Conservation (phyloP, 2,113 vertebrate genomes). For the Engystomops pustulosus region DNA sequence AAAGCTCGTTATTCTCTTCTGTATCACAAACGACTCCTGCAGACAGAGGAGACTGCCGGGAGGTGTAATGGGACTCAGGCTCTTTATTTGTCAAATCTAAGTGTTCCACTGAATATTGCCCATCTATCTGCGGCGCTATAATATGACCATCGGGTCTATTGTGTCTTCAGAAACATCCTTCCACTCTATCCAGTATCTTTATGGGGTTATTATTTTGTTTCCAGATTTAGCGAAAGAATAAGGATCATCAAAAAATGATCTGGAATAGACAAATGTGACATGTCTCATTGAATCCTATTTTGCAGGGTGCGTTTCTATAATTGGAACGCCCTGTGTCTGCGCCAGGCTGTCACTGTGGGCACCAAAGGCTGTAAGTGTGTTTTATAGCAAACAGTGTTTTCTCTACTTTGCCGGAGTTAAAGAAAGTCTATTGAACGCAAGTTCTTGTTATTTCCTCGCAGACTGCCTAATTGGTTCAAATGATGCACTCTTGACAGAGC, state of each 20-base stretch:
- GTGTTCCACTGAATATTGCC: constrained; percentile 55
- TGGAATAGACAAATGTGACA: constrained; percentile 55
- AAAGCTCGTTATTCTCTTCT: constrained; percentile 57
- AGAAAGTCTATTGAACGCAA: constrained; percentile 39
- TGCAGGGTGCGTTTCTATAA: constrained; percentile 45
- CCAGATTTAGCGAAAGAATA: constrained; percentile 48
- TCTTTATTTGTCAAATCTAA: constrained; percentile 57
- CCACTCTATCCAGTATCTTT: constrained; percentile 51
- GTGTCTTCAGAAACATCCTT: constrained; percentile 40
- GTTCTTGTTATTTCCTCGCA: constrained; percentile 18
- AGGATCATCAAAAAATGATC: constrained; percentile 55
- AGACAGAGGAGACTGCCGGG: constrained; percentile 51
- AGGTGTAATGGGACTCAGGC: constrained; percentile 56
- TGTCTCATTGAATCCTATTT: constrained; percentile 54
- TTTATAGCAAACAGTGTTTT: constrained; percentile 2
- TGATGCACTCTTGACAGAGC: constrained; percentile 4
- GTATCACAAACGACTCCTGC: constrained; percentile 49
- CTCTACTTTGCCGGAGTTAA: constrained; percentile 26
- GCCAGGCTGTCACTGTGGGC: constrained; percentile 16
- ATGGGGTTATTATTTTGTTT: constrained; percentile 57
- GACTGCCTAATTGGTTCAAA: constrained; percentile 38
- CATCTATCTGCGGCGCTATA: constrained; percentile 50
- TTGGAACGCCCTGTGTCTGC: constrained; percentile 34
- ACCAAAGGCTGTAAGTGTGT: constrained; percentile 14
- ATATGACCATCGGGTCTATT: constrained; percentile 50